Conservation (phyloP, 2,113 vertebrate species). For the Leucoraja erinaceus region DNA sequence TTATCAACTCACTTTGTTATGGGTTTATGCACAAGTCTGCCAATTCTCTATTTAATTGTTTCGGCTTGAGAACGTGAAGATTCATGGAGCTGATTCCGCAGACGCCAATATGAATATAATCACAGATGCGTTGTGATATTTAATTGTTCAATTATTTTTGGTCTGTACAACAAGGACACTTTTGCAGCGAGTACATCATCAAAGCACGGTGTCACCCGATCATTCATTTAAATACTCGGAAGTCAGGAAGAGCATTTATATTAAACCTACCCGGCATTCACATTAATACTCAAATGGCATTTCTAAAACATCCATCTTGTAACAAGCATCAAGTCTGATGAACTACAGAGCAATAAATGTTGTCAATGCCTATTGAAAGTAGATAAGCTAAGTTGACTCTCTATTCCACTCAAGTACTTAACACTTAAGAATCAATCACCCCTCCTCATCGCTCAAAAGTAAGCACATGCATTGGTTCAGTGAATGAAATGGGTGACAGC, state of each 20-base stretch:
- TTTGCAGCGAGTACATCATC: too few species aligned
- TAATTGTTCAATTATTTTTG: conserved; percentile 33
- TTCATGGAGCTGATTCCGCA: not conserved
- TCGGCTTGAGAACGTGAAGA: not conserved
- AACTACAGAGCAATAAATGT: not conserved
- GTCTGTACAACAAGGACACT: not conserved
- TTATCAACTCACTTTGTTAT: not conserved
- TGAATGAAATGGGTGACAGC: not conserved
- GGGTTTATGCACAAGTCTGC: not conserved
- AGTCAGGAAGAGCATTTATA: conserved; percentile 1
- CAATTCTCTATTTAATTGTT: conserved; percentile 4
- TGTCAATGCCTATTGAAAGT: not conserved
- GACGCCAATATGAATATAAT: not conserved
- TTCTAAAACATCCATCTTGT: not conserved
- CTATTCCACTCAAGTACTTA: not conserved
- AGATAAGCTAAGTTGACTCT: not conserved
- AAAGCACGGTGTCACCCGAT: not conserved
- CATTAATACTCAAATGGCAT: not conserved
- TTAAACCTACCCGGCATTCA: not conserved
- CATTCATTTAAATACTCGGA: not conserved
- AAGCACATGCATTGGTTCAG: not conserved
- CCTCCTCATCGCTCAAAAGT: not conserved
- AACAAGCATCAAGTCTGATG: not conserved
- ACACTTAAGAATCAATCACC: not conserved
- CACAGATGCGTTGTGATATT: conserved; percentile 21